These are phyloP conservation scores for Ormyrus thymus DNA, from an alignment of 2,888 invertebrate species.

Conservation along the genomic window DNA sequence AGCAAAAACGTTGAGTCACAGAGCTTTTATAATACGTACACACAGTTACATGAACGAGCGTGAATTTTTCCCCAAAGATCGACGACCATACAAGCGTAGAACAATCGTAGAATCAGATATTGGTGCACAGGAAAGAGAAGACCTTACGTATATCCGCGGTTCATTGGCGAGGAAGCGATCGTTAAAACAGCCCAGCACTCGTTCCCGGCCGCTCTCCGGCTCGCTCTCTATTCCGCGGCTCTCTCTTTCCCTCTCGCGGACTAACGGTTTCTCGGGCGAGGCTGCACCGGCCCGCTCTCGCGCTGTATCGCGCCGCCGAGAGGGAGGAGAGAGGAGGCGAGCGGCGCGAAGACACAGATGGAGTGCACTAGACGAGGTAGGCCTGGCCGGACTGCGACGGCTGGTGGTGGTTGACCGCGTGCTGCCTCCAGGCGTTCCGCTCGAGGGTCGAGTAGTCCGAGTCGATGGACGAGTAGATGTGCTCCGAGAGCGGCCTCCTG, in stretches of 20 bases:
- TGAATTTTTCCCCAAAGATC: conserved; percentile 41
- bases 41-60: conserved; percentile 35
- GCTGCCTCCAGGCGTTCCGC: conserved; percentile 78
- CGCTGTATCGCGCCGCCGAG: conserved; percentile 5
- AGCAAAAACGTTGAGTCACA: conserved; percentile 5
- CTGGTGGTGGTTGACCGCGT: conserved; percentile 74
- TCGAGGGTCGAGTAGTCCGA: conserved; percentile 91
- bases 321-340: conserved; percentile 25
- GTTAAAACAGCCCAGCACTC: conserved; percentile 27
- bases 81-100: conserved; percentile 37
- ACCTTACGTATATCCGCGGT: conserved; percentile 26
- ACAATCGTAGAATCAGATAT: conserved; percentile 43
- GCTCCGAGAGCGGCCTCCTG: conserved; percentile 86
- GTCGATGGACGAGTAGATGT: conserved; percentile 93
- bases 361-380: conserved; percentile 73
- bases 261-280: conserved; percentile 43
- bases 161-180: conserved; percentile 34
- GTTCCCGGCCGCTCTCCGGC: conserved; percentile 3
- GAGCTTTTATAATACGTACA: conserved; percentile 20
- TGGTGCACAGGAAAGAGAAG: conserved; percentile 14
- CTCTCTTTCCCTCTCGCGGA: neutral
- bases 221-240: conserved; percentile 1
- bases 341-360: conserved; percentile 60
- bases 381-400: conserved; percentile 74
- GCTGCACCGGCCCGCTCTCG: conserved; percentile 4